Evolutionary conservation across 2,888 invertebrate genomes (phyloP), one percentile per base, ranked within the genome.

Genomic region (Oxycera nigricornis): DNA sequence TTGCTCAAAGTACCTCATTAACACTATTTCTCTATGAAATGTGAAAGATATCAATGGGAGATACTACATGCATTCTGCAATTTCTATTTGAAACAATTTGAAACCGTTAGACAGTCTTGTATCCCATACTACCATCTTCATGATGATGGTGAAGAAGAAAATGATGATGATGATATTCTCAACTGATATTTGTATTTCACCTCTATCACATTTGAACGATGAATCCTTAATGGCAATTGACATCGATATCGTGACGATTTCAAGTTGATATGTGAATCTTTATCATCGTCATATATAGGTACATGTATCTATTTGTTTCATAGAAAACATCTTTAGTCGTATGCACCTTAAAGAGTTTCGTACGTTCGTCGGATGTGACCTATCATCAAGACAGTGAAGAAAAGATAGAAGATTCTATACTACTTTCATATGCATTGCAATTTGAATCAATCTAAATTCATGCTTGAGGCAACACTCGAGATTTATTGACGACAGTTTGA

Each of bases 361-460:
- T 46, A 7, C 3, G 46, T 11, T 17, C n/a, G 46, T 46, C 3
- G 46, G 46, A 46, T 46, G 46, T 17, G 17, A 3, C 3, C 3
- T 17, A n/a, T 3, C 46, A n/a, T 3, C 17, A 7, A 17, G 46
- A 46, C n/a, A 17, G 14, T 11, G 46, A 11, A 11, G 11, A 35
- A 35, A 7, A 17, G 46, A n/a, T n/a, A n/a, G n/a, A n/a, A n/a
- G n/a, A n/a, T n/a, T n/a, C n/a, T n/a, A n/a, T n/a, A n/a, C 46
- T n/a, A 46, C 46, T 46, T 55, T 55, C 52, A 17, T 55, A 55
- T 55, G 20, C 52, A 55, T 20, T 55, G 52, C 52, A 55, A 55
- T 55, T 55, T 55, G 52, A 55, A 55, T 55, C 52, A 55, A 55
- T 55, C 52, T 55, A 24, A 24, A 55, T 22, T 55, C 52, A 55